Evolutionary conservation across 2,888 invertebrate species (phyloP), one percentile per base, ranked within the genome.

Genomic region (Nycteola revayana): DNA sequence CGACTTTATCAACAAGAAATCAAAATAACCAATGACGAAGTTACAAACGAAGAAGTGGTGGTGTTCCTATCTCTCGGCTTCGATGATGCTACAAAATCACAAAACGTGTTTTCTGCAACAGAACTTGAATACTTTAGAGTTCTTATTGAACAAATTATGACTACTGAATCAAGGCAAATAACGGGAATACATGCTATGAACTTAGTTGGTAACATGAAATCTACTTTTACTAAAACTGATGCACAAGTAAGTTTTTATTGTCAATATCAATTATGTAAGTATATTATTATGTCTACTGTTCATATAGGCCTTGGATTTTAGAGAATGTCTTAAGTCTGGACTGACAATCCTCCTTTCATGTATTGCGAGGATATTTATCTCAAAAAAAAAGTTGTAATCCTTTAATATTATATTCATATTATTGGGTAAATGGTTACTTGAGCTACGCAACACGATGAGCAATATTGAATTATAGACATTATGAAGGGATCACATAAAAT

Each of bases 241-340:
- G 84, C 83, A 10, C 72, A 86, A 66, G 87, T 88, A 49, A 72
- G 67, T n/a, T n/a, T n/a, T n/a, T n/a, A n/a, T n/a, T n/a, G n/a
- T n/a, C n/a, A n/a, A n/a, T n/a, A n/a, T n/a, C n/a, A n/a, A n/a
- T n/a, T n/a, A n/a, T n/a, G n/a, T n/a, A n/a, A n/a, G n/a, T n/a
- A n/a, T n/a, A n/a, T n/a, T n/a, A n/a, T n/a, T n/a, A n/a, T n/a
- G n/a, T n/a, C n/a, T n/a, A n/a, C n/a, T n/a, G n/a, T n/a, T n/a
- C n/a, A n/a, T n/a, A n/a, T n/a, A n/a, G n/a, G n/a, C n/a, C n/a
- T n/a, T n/a, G n/a, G n/a, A n/a, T n/a, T n/a, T n/a, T n/a, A n/a
- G n/a, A n/a, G n/a, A n/a, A n/a, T n/a, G n/a, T n/a, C n/a, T n/a
- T n/a, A n/a, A n/a, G n/a, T n/a, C n/a, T n/a, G n/a, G n/a, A n/a